These are phyloP conservation scores for Prietella phreatophila DNA, from an alignment of 2,113 vertebrate genomes.

Conservation along the genomic window DNA sequence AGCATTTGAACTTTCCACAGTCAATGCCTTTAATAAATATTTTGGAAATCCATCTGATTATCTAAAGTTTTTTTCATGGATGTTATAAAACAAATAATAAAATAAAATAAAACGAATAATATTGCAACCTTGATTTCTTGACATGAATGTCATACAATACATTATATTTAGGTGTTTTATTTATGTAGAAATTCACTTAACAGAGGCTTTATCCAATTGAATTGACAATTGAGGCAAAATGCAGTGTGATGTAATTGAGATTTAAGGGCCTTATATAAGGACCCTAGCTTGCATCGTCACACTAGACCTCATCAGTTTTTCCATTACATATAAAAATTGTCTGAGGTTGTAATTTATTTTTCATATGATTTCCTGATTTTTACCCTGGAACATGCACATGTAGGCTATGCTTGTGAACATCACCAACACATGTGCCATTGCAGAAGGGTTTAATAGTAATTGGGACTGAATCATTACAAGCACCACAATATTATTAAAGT, in stretches of 20 bases:
- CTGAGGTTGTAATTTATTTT: not conserved
- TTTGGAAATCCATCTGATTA: not conserved
- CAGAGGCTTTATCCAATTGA: not conserved
- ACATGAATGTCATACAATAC: not conserved
- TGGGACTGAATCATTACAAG: not conserved
- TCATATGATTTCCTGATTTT: not conserved
- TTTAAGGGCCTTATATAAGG: not conserved
- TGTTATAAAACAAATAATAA: not conserved
- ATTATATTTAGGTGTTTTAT: not conserved
- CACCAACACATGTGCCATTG: not conserved
- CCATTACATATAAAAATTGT: not conserved
- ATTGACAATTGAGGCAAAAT: not conserved
- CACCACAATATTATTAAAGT: not conserved
- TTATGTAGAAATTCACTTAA: not conserved
- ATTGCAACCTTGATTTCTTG: not conserved
- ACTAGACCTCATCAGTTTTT: not conserved
- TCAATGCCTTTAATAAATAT: not conserved
- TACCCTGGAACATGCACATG: not conserved
- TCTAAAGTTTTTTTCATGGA: not conserved
- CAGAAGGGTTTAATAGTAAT: not conserved
- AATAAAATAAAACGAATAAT: not conserved
- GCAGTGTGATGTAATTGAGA: not conserved
- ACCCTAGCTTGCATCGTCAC: not conserved
- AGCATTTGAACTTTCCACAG: not conserved
- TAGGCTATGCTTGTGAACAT: not conserved